phyloP scores from a whole-genome alignment of 1,140 invertebrate species.

The Aphelenchoides avenae region DNA sequence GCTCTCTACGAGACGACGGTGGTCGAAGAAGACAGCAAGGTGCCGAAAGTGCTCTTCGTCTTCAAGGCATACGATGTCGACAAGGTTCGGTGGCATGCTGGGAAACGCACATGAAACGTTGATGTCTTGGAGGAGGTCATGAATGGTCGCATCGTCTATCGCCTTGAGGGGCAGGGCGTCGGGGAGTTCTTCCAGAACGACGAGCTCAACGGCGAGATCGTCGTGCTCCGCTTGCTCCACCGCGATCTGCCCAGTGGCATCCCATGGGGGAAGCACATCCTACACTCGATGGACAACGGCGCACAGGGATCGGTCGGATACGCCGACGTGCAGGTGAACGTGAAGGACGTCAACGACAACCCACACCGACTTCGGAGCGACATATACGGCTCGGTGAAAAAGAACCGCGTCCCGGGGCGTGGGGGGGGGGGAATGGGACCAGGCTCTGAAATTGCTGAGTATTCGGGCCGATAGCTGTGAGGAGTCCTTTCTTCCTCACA shows the following conservation, averaged over 20 bases:
- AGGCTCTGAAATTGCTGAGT: too few species aligned
- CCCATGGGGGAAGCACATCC: constrained; percentile 94
- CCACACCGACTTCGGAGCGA: constrained; percentile 77
- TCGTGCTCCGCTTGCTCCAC: constrained; percentile 84
- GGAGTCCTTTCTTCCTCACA: too few species aligned
- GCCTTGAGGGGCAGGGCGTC: constrained; percentile 89
- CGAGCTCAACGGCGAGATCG: constrained; percentile 84
- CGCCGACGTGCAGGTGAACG: constrained; percentile 72
- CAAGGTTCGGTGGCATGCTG: too few species aligned
- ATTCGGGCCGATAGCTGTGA: too few species aligned
- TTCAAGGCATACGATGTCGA: constrained; percentile 48
- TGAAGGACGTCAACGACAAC: constrained; percentile 97
- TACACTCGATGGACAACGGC: constrained; percentile 64
- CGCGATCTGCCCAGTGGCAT: constrained; percentile 90
- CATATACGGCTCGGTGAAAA: constrained; percentile 51
- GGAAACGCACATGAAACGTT: constrained; percentile 23
- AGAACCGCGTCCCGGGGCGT: constrained; percentile 55
- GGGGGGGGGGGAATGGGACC: too few species aligned
- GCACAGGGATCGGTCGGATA: constrained; percentile 73
- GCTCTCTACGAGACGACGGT: constrained; percentile 76
- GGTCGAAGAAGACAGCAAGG: constrained; percentile 65
- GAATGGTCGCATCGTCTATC: constrained; percentile 83
- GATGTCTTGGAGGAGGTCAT: constrained; percentile 37
- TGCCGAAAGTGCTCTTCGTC: constrained; percentile 44
- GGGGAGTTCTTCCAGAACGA: constrained; percentile 88